A percentile compares a stretch with the other conserved stretches of the same genome.
These are phyloP conservation scores for Glaucomys volans DNA, from an alignment of 2,113 vertebrate species.

Conservation along the genomic window DNA sequence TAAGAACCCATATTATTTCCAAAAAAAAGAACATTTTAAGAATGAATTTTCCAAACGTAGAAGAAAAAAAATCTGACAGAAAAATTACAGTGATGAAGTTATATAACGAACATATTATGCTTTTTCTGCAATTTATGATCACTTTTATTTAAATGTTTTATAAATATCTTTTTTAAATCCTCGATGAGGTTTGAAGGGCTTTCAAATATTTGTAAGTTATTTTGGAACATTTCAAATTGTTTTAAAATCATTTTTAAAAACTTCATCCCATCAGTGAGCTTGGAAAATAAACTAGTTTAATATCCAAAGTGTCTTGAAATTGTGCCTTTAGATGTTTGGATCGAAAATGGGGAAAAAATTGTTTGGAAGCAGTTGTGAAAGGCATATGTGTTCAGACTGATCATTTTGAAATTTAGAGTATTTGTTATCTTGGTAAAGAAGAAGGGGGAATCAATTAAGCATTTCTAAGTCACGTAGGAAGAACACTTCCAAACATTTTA, in stretches of 20 bases:
- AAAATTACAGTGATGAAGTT: background rate
- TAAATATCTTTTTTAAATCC: constrained; percentile 64
- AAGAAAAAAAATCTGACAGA: constrained; percentile 40
- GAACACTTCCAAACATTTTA: background rate
- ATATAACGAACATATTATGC: background rate
- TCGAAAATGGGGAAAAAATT: background rate
- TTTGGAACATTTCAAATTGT: constrained; percentile 43
- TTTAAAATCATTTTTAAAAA: constrained; percentile 56
- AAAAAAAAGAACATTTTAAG: constrained; percentile 27
- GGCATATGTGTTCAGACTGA: constrained; percentile 4
- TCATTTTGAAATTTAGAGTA: constrained; percentile 48
- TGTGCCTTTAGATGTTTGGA: constrained; percentile 23
- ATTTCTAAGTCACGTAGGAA: constrained; percentile 24
- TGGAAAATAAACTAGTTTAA: constrained; percentile 62
- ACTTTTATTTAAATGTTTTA: constrained; percentile 50
- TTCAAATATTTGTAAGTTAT: constrained; percentile 55
- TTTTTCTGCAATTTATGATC: constrained; percentile 52
- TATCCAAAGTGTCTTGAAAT: constrained; percentile 55
- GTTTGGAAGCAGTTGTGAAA: constrained; percentile 52
- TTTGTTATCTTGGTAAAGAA: background rate
- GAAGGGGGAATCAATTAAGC: background rate
- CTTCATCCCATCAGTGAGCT: constrained; percentile 41
- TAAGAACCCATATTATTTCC: background rate
- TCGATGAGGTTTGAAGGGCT: constrained; percentile 51
- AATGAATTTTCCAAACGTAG: constrained; percentile 17